Evolutionary conservation across 2,888 invertebrate species (phyloP).

Genomic region (Drosophila pseudotakahashii): DNA sequence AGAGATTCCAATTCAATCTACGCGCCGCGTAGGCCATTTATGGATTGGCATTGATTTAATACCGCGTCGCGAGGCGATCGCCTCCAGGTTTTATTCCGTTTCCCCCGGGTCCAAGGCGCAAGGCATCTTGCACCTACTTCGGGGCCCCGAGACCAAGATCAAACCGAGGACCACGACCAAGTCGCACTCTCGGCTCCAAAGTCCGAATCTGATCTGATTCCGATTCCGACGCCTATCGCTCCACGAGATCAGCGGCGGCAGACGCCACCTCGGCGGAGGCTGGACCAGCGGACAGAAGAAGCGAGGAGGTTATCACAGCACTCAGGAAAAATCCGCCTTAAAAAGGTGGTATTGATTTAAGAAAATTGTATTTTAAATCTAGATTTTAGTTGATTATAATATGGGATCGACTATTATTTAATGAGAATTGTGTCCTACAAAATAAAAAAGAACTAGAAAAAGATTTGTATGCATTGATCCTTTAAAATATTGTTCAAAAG

Average conservation of each 20-base stretch:
- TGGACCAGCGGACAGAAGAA: constrained; percentile 9
- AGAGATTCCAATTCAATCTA: constrained; percentile 72
- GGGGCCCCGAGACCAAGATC: constrained; percentile 9
- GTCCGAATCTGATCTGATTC: constrained; percentile 78
- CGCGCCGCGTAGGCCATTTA: constrained; percentile 71
- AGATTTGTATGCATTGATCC: too few relatives aligned
- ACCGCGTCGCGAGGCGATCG: constrained; percentile 59
- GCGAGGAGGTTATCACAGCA: not conserved
- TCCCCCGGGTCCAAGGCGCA: constrained; percentile 81
- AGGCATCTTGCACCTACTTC: constrained; percentile 81
- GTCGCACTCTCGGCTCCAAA: constrained; percentile 46
- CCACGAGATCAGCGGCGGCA: constrained; percentile 53
- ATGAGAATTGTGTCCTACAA: too few relatives aligned
- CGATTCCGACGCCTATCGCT: constrained; percentile 74
- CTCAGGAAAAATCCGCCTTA: constrained; percentile 2
- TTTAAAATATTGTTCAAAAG: too few relatives aligned
- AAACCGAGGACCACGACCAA: constrained; percentile 2
- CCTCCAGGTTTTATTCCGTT: constrained; percentile 25
- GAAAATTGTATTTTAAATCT: too few relatives aligned
- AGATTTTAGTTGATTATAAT: too few relatives aligned
- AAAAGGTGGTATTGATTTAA: not conserved
- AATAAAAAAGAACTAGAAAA: too few relatives aligned
- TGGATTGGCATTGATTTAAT: constrained; percentile 81
- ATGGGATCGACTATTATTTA: too few relatives aligned
- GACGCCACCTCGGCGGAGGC: constrained; percentile 54